phyloP scores from a whole-genome alignment of 2,888 invertebrate species.

The Aleiodes alternator region DNA sequence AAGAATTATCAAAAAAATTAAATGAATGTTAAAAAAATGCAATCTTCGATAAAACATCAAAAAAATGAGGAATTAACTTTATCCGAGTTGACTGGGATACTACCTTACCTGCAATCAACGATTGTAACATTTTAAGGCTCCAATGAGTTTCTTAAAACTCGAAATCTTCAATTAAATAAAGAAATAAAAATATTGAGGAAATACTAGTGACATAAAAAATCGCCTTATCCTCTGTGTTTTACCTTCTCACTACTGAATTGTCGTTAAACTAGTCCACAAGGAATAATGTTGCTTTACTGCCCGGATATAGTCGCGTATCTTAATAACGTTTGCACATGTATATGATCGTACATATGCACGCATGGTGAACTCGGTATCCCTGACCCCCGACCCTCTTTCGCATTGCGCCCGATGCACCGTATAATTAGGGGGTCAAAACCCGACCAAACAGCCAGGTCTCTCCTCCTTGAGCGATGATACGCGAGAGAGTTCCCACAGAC shows the following conservation, averaged over 20 bases:
- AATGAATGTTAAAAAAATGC: no score
- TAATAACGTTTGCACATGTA: conserved; percentile 12
- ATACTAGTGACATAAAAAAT: no score
- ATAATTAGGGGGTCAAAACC: conserved; percentile 72
- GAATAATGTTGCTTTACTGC: background rate
- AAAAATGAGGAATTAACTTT: no score
- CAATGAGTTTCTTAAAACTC: no score
- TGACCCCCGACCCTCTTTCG: conserved; percentile 67
- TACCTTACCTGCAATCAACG: no score
- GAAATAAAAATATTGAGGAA: no score
- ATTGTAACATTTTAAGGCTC: no score
- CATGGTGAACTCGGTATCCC: conserved; percentile 61
- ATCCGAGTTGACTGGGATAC: no score
- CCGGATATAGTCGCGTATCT: conserved; percentile 9
- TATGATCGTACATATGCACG: conserved; percentile 1
- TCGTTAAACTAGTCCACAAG: background rate
- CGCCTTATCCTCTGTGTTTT: no score
- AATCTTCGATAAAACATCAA: no score
- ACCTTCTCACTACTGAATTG: background rate
- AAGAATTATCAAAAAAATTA: no score
- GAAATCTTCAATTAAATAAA: no score
- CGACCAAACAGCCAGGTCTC: conserved; percentile 48
- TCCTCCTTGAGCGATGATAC: conserved; percentile 33
- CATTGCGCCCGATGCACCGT: conserved; percentile 62
- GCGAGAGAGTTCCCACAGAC: conserved; percentile 47